Evolutionary conservation across 2,888 invertebrate genomes (phyloP).

Genomic region (Chrysodeixis includens): DNA sequence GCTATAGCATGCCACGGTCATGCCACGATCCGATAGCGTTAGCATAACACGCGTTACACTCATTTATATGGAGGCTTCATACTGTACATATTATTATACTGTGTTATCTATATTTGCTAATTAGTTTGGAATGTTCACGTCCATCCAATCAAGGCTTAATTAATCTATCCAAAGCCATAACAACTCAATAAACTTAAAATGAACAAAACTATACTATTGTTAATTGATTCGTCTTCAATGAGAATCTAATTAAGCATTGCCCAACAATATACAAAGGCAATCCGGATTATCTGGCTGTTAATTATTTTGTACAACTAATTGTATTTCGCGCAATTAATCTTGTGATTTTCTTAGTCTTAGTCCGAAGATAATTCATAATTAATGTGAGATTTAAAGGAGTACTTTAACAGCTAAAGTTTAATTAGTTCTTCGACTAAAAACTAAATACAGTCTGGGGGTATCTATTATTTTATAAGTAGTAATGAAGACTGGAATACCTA

Average conservation of each 20-base stretch:
- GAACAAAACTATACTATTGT: background rate
- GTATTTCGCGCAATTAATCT: slow-evolving; percentile 4
- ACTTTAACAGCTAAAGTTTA: background rate
- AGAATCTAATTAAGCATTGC: background rate
- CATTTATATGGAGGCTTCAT: no score
- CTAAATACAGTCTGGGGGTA: background rate
- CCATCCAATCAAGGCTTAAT: background rate
- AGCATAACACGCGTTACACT: no score
- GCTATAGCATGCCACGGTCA: no score
- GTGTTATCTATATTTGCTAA: background rate
- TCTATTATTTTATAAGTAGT: background rate
- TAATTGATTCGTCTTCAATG: background rate
- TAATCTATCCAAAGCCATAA: background rate
- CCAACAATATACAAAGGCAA: background rate
- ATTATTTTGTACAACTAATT: slow-evolving; percentile 6
- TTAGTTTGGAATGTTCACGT: background rate
- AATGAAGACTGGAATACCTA: background rate
- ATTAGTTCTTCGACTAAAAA: background rate
- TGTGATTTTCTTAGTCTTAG: background rate
- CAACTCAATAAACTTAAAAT: background rate
- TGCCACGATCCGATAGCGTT: no score
- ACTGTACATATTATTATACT: no score
- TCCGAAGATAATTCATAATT: slow-evolving; percentile 2
- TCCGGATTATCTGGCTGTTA: slow-evolving; percentile 5
- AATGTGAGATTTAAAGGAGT: background rate